A percentile compares a stretch with the other conserved stretches of the same genome.
Conservation (phyloP, 2,888 invertebrate species). For the Agonopterix alstromeriana region DNA sequence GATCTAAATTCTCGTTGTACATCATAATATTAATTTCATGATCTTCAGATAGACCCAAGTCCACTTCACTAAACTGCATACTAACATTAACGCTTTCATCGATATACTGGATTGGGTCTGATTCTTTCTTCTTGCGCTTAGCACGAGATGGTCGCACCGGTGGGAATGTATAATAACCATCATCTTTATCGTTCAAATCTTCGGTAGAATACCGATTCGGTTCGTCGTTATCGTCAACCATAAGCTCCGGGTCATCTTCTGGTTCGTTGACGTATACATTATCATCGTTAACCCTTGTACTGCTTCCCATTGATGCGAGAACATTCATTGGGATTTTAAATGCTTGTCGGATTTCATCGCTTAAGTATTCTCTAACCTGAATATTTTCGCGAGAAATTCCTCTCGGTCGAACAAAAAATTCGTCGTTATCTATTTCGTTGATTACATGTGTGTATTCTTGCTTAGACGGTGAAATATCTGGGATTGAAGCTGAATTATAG, state of each 20-base stretch:
- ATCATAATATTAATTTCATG: slow-evolving; percentile 55
- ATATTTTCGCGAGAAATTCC: slow-evolving; percentile 90
- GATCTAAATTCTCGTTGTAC: slow-evolving; percentile 33
- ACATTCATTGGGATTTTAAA: slow-evolving; percentile 82
- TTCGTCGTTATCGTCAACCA: slow-evolving; percentile 52
- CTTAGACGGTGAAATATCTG: slow-evolving; percentile 56
- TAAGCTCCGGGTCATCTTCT: slow-evolving; percentile 56
- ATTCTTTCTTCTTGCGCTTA: slow-evolving; percentile 68
- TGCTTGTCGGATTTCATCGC: slow-evolving; percentile 87
- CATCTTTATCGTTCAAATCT: slow-evolving; percentile 66
- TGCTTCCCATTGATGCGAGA: slow-evolving; percentile 77
- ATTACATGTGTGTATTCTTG: slow-evolving; percentile 72
- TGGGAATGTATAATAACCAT: slow-evolving; percentile 72
- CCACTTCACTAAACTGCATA: slow-evolving; percentile 66
- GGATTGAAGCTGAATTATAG: slow-evolving; percentile 35
- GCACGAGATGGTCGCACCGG: slow-evolving; percentile 76
- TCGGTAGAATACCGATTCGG: slow-evolving; percentile 53
- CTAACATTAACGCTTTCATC: slow-evolving; percentile 61
- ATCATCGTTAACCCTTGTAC: slow-evolving; percentile 41
- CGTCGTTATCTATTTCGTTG: slow-evolving; percentile 91
- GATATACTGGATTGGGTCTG: slow-evolving; percentile 55
- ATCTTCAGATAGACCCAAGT: slow-evolving; percentile 65
- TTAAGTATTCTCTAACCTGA: slow-evolving; percentile 85
- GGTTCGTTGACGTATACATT: slow-evolving; percentile 53
- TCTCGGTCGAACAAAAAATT: slow-evolving; percentile 89